Conservation (phyloP, 2,888 invertebrate genomes). For the Catocala sponsa region DNA sequence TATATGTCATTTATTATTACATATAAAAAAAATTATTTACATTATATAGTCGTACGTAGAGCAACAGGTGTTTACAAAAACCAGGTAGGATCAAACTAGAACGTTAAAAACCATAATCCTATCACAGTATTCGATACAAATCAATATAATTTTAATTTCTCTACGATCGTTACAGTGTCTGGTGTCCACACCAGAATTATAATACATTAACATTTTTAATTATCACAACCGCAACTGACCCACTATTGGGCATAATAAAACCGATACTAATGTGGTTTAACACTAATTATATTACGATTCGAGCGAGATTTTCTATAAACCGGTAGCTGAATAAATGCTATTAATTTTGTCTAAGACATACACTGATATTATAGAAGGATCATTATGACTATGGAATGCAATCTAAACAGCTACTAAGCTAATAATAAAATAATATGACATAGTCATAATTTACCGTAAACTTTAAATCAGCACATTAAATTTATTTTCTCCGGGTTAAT, state of each 20-base stretch:
- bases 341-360: conserved; percentile 8
- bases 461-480: too few species aligned
- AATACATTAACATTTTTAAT: conserved; percentile 46
- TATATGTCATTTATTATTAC: too few species aligned
- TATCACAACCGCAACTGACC: conserved; percentile 36
- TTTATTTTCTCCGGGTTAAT: too few species aligned
- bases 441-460: too few species aligned
- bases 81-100: not conserved
- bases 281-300: conserved; percentile 35
- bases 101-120: conserved; percentile 7
- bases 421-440: too few species aligned
- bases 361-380: not conserved
- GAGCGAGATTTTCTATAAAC: conserved; percentile 28
- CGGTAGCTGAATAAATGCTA: conserved; percentile 21
- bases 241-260: conserved; percentile 29
- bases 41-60: not conserved
- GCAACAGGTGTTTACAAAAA: not conserved
- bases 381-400: not conserved
- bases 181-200: conserved; percentile 34
- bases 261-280: conserved; percentile 30
- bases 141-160: conserved; percentile 10
- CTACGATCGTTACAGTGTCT: conserved; percentile 25
- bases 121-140: not conserved
- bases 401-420: not conserved
- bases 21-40: too few species aligned